Evolutionary conservation across 2,888 invertebrate genomes (phyloP), one percentile per base, ranked within the genome.

Genomic region (Teleogryllus oceanicus): DNA sequence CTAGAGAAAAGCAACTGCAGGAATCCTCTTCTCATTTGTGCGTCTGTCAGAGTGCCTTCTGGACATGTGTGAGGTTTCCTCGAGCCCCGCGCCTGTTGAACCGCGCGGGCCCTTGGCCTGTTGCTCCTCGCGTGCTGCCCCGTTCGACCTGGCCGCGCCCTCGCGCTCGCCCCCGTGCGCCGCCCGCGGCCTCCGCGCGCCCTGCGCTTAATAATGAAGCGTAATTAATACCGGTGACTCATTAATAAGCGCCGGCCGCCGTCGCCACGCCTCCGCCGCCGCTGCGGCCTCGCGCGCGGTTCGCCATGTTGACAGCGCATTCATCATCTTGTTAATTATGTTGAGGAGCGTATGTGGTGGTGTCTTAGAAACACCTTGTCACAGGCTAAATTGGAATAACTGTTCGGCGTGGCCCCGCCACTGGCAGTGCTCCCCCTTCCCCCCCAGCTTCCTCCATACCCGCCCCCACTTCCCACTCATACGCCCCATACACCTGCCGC

Each of bases 241-340:
- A 62, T 62, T 62, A 62, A 13, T 62, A 62, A 62, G 62, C 16
- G 62, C n/a, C 37, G 37, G n/a, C 62, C 62, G n/a, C n/a, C 62
- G n/a, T 62, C 24, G 24, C 24, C 24, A 37, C 2, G 3, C 62
- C 62, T 3, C 62, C 62, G 62, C 62, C 13, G 62, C 62, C 13
- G 62, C n/a, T 1, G 62, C 37, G 8, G 5, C 37, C 8, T 8
- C 1, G 8, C 8, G 8, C 37, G 8, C 37, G 16, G 62, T 62
- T 62, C 62, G 16, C 62, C 62, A 62, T 62, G 79, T 77, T 79
- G 79, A 79, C 79, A 77, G 79, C 62, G 79, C 62, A 79, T 79
- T 77, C 76, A 79, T 79, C 79, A 79, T 77, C 51, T 79, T 75
- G 49, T 75, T 79, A 79, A 79, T 79, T 79, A 79, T 75, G 75